Conservation (phyloP, 1,140 invertebrate species). For the Trichomalopsis sarcophagae region DNA sequence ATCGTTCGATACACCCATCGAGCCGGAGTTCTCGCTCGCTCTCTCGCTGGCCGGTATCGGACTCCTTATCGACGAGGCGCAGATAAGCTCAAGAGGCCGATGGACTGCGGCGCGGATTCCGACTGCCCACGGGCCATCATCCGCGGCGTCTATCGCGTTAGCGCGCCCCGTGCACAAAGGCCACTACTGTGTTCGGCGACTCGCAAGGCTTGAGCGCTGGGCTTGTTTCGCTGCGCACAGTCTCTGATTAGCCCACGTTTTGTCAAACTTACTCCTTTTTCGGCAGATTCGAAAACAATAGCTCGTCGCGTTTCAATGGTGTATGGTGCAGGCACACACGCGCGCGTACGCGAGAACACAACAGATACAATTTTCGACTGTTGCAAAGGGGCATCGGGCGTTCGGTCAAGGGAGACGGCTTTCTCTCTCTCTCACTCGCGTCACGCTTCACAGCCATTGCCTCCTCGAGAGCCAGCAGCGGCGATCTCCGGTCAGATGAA, state of each 20-base stretch:
- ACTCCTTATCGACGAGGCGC: constrained; percentile 2
- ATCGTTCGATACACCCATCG: not conserved
- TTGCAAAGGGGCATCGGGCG: not conserved
- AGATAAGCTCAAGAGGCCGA: constrained; percentile 13
- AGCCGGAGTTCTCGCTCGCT: not conserved
- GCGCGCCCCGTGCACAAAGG: not conserved
- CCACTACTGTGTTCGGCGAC: not conserved
- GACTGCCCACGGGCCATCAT: not conserved
- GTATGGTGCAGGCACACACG: not conserved
- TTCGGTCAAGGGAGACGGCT: not conserved
- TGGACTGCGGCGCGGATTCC: not conserved
- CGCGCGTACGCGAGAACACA: too few relatives aligned
- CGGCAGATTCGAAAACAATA: too few relatives aligned
- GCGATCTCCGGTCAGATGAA: constrained; percentile 36
- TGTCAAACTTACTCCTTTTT: too few relatives aligned
- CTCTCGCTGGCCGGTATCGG: not conserved
- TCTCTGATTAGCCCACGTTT: too few relatives aligned
- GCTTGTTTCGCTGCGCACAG: too few relatives aligned
- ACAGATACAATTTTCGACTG: constrained; percentile 54
- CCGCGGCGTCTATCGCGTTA: not conserved
- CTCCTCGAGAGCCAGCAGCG: constrained; percentile 52
- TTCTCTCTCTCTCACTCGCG: constrained; percentile 1
- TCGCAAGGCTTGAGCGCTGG: too few relatives aligned
- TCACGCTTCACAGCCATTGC: constrained; percentile 60
- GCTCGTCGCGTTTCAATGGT: constrained; percentile 1